Base-by-base conservation (phyloP, 1,140 invertebrate species). In the Aphelinus atriplicis region DNA sequence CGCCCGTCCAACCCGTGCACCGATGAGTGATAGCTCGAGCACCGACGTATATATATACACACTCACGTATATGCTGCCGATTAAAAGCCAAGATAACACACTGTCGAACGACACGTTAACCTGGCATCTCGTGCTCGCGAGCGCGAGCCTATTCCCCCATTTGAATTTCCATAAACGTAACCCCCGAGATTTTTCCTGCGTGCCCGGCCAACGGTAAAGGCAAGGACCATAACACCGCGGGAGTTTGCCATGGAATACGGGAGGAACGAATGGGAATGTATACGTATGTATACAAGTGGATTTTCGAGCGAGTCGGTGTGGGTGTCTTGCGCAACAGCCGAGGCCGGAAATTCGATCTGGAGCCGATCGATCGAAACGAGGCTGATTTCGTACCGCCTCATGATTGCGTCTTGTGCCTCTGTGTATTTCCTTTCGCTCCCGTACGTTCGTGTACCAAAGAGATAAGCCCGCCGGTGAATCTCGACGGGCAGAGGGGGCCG, bases 291-390 rank as follows among this genome's bases (percentile, higher is more conserved):
- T 26, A 26, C 26, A 26, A 26, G 26, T 26, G 26, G 26, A 26
- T 26, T 26, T 0, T 26, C 26, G 26, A 26, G 47, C 1, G 9
- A n/a, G 57, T 4, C 10, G 3, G 46, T 63, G 56, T 56, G 10
- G 10, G 26, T 60, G 63, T 3, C 46, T 45, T 58, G 73, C 53
- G 56, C 57, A 58, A 73, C 62, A 57, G 53, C 26, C 26, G n/a
- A 66, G 56, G 55, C 58, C 68, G 68, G 58, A 55, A 71, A 71
- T 43, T 43, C 42, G 58, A 71, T 26, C 26, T 26, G 26, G 26
- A 26, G 26, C 26, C 26, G 26, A 26, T 26, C 26, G 26, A 26
- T 26, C 26, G 26, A 26, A 26, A 26, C 26, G 26, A 26, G 26
- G 26, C 26, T 26, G 26, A 26, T 26, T 26, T 26, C 26, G 26